Percentiles rank a stretch among this genome's conserved stretches.
Evolutionary conservation across 2,888 invertebrate genomes (phyloP).

Genomic region (Ommatoiulus sabulosus): DNA sequence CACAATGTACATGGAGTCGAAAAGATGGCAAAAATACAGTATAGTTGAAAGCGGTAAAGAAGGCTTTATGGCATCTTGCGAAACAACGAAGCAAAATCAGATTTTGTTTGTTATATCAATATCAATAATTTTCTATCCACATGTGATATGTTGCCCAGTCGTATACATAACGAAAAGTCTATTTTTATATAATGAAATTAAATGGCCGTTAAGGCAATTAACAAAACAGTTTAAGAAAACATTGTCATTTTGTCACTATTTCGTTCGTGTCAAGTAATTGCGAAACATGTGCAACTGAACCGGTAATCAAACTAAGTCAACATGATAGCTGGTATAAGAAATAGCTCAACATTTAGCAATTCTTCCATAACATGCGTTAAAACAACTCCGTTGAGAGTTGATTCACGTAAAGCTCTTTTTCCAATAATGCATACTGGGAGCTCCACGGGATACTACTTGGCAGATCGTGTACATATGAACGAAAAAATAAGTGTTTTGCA

Average conservation of each 20-base stretch:
- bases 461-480: background rate
- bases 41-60: background rate
- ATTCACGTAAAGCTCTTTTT: conserved; percentile 24
- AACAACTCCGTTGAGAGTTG: conserved; percentile 6
- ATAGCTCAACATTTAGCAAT: background rate
- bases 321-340: background rate
- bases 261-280: background rate
- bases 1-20: background rate
- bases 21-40: background rate
- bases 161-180: no score
- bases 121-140: no score
- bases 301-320: background rate
- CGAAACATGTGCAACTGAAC: background rate
- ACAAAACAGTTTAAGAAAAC: no score
- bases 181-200: no score
- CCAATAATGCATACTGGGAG: conserved; percentile 31
- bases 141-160: no score
- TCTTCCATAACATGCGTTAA: background rate
- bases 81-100: no score
- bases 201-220: no score
- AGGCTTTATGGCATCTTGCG: background rate
- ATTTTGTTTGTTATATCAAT: background rate
- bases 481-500: background rate
- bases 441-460: background rate
- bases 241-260: no score